These are phyloP conservation scores for Seira ritae DNA, from an alignment of 2,888 invertebrate species.

Conservation along the genomic window DNA sequence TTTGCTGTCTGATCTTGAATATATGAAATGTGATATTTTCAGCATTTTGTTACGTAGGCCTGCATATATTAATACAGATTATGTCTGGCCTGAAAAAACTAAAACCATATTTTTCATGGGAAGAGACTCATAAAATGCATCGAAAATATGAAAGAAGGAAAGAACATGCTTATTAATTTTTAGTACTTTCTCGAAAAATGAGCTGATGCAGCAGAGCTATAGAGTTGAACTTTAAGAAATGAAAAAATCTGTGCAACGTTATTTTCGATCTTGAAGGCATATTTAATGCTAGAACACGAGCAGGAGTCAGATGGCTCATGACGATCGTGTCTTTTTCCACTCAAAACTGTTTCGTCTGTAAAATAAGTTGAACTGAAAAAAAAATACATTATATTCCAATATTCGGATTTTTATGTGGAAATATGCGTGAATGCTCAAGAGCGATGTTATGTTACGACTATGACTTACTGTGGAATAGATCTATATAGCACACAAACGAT, in stretches of 20 bases:
- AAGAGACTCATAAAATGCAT: background rate
- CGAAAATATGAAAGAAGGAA: too few species aligned
- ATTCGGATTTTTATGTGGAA: too few species aligned
- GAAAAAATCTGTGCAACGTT: background rate
- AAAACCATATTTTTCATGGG: background rate
- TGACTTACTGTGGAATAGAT: too few species aligned
- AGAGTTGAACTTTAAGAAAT: background rate
- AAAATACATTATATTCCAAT: too few species aligned
- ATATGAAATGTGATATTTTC: conserved; percentile 7
- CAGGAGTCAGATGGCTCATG: conserved; percentile 6
- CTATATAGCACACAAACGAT: too few species aligned
- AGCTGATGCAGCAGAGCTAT: background rate
- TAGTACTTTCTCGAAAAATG: background rate
- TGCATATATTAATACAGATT: background rate
- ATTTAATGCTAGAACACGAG: conserved; percentile 10
- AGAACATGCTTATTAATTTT: too few species aligned
- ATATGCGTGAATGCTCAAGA: background rate
- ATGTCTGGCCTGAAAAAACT: too few species aligned
- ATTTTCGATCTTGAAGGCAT: background rate
- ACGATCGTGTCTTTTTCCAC: background rate
- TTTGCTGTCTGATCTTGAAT: background rate
- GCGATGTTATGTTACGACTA: too few species aligned
- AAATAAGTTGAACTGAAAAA: too few species aligned
- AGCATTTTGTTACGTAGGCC: background rate
- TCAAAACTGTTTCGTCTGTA: background rate